Evolutionary conservation across 2,888 invertebrate species (phyloP), one percentile per base, ranked within the genome.

Genomic region (Tetragnatha montana): DNA sequence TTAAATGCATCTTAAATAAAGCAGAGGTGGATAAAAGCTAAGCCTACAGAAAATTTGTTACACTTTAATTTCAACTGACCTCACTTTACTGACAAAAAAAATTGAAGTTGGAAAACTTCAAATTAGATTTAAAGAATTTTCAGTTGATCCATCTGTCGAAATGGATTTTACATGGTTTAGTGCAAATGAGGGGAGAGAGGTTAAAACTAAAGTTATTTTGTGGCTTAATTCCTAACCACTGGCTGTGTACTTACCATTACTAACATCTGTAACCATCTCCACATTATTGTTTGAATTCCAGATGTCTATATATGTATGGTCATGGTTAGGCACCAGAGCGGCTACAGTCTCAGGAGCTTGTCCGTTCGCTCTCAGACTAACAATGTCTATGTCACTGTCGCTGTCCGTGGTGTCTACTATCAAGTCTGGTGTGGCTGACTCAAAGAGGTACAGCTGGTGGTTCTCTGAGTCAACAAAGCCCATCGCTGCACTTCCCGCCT

Each of bases 311-410:
- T 87, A 90, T 8, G 86, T 90, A 70, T 90, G 90, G 70, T 90
- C 90, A 81, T 90, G 90, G 47, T 88, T 87, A 22, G 87, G 78
- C 68, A 88, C 88, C 19, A 86, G 68, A 68, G 82, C 78, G 12
- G 80, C 22, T 47, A 83, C 83, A 81, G 75, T 81, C 35, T 90
- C 89, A 14, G 74, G 79, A 8, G 89, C 69, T 49, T 87, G 86
- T 73, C 82, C 71, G 60, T 89, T 89, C 81, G 91, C 86, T 74
- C 91, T 85, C 73, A 91, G 50, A 69, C 91, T 87, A n/a, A 91
- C 87, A 75, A 91, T 91, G 75, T 91, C 91, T 50, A 91, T 91
- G 68, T 91, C 91, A 83, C 91, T 91, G 84, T 91, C 91, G 83
- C 89, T 89, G 69, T 91, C 91, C n/a, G 91, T 88, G 10, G 89